Evolutionary conservation across 2,888 invertebrate species (phyloP), one percentile per base, ranked within the genome.

Genomic region (Drosophila nigritarsus): DNA sequence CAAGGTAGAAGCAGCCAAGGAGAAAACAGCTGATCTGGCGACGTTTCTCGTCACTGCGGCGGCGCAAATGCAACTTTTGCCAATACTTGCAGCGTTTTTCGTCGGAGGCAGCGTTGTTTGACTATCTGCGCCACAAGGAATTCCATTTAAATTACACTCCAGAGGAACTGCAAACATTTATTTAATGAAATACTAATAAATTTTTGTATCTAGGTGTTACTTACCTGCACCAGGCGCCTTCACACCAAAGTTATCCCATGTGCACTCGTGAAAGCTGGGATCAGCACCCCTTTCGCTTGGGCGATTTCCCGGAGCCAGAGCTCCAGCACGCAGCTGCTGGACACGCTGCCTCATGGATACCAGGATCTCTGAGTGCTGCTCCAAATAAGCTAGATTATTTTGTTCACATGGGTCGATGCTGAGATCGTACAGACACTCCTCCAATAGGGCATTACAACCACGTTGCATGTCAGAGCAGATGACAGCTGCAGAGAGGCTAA

Each of bases 201-300:
- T n/a, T 8, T 1, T 15, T 8, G 13, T 13, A 2, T 15, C 18
- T 9, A 48, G 13, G 11, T 29, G 0, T 0, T 24, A 40, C 55
- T 66, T 20, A 85, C 84, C 72, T 8, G 42, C 4, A 5, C 42
- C 42, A 2, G 73, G 32, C n/a, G 55, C 42, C 6, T 75, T 72
- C 3, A 82, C 74, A 29, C 78, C 69, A 56, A 72, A 95, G 78
- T 93, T 94, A 2, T 93, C 93, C 95, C 95, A 95, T 0, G 94
- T 94, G 59, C 94, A 93, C 60, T 94, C 94, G 93, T 94, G 95
- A 15, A 92, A 79, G 0, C 82, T 80, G 0, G 95, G 95, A 91
- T 95, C 93, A 1, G 94, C 94, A 2, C 91, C 91, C 0, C 92
- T 91, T 75, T 94, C 94, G 1, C 93, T 92, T 1, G 93, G 78